These are phyloP conservation scores for Scalopus aquaticus DNA, from an alignment of 2,113 vertebrate species.

Conservation along the genomic window DNA sequence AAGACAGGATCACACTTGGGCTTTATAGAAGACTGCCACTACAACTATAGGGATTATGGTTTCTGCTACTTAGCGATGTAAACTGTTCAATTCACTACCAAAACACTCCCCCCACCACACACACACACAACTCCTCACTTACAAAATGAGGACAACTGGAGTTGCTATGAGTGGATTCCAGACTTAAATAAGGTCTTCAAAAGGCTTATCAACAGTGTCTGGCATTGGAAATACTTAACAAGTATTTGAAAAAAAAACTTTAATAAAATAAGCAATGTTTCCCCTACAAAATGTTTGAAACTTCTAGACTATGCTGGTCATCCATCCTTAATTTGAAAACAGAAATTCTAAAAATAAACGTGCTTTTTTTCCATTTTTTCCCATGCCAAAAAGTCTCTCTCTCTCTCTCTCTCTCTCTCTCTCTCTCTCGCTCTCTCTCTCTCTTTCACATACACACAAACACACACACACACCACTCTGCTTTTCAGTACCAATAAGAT, in stretches of 20 bases:
- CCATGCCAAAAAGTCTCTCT: too few relatives aligned
- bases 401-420: too few relatives aligned
- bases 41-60: not conserved
- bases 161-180: not conserved
- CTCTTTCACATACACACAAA: not conserved
- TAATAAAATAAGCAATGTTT: slow-evolving; percentile 8
- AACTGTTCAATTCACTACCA: not conserved
- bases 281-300: not conserved
- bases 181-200: not conserved
- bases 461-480: not conserved
- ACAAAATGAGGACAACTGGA: not conserved
- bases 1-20: not conserved
- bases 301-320: not conserved
- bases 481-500: not conserved
- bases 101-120: not conserved
- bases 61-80: not conserved
- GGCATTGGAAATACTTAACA: not conserved
- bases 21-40: not conserved
- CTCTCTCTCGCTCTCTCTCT: not conserved
- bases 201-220: not conserved
- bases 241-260: not conserved
- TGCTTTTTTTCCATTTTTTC: not conserved
- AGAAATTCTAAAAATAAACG: not conserved
- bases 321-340: not conserved
- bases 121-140: not conserved